Conservation (phyloP, 2,888 invertebrate species). For the Drosophila glabriapex region DNA sequence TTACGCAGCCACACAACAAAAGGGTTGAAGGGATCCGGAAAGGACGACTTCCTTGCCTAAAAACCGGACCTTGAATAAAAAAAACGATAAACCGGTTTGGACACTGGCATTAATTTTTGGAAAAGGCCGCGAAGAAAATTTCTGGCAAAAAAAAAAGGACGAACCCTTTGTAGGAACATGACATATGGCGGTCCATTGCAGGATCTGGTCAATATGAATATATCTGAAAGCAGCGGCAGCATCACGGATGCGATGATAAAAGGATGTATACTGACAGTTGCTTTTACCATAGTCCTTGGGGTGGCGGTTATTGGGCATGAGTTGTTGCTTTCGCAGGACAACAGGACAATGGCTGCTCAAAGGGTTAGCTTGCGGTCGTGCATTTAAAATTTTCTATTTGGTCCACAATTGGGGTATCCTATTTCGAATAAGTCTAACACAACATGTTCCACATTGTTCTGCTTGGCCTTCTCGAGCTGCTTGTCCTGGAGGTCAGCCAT, state of each 20-base stretch:
- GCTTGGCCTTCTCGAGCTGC: slow-evolving; percentile 29
- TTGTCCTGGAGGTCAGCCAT: slow-evolving; percentile 69
- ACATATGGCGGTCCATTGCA: slow-evolving; percentile 76
- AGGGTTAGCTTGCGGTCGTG: slow-evolving; percentile 76
- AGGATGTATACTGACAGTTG: slow-evolving; percentile 47
- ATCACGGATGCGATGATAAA: slow-evolving; percentile 30
- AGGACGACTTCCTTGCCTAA: slow-evolving; percentile 54
- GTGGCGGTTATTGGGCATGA: slow-evolving; percentile 54
- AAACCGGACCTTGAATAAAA: slow-evolving; percentile 75
- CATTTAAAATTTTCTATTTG: slow-evolving; percentile 70
- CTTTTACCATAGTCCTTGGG: slow-evolving; percentile 34
- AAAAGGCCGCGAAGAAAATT: slow-evolving; percentile 75
- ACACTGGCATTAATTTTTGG: slow-evolving; percentile 73
- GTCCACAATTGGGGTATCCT: slow-evolving; percentile 40
- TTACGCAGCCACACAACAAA: slow-evolving; percentile 69
- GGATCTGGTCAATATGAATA: slow-evolving; percentile 72
- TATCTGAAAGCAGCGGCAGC: slow-evolving; percentile 48
- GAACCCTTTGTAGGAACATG: slow-evolving; percentile 61
- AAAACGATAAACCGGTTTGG: slow-evolving; percentile 75
- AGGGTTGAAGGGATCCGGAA: slow-evolving; percentile 72
- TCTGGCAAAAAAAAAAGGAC: slow-evolving; percentile 54
- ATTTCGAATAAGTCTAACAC: slow-evolving; percentile 8
- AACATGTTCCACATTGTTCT: slow-evolving; percentile 24
- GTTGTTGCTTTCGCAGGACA: slow-evolving; percentile 35
- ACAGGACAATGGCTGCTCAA: slow-evolving; percentile 67